Evolutionary conservation across 2,797 vertebrate species (phyloP).

Genomic region (Epinephelus coioides): DNA sequence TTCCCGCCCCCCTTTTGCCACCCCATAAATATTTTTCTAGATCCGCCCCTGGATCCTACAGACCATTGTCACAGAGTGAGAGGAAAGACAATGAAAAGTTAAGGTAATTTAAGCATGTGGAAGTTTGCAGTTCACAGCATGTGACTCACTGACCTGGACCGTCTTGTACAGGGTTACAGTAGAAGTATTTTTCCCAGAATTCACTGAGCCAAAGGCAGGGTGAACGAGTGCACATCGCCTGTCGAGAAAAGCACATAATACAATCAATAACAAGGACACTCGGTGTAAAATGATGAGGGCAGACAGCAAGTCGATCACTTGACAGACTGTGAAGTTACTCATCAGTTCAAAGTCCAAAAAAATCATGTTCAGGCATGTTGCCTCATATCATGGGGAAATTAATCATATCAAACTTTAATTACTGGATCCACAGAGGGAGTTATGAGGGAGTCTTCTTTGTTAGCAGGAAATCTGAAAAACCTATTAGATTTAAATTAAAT

Average conservation of each 20-base stretch:
- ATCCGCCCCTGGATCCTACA: no score
- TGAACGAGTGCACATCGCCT: background rate
- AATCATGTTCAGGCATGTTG: background rate
- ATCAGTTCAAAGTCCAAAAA: background rate
- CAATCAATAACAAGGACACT: conserved; percentile 22
- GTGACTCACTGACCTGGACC: background rate
- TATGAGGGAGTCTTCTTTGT: background rate
- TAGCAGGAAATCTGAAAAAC: background rate
- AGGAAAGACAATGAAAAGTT: background rate
- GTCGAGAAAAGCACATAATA: background rate
- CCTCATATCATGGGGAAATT: background rate
- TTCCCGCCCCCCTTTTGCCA: no score
- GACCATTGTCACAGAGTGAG: background rate
- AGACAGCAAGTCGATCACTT: conserved; percentile 28
- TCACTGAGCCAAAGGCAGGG: background rate
- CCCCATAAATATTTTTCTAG: no score
- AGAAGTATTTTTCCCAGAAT: background rate
- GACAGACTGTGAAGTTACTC: conserved; percentile 7
- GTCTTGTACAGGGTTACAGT: background rate
- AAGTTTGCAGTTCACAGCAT: background rate
- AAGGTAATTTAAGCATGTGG: background rate
- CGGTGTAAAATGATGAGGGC: background rate
- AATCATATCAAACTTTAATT: background rate
- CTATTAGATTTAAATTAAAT: background rate
- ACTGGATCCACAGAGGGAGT: background rate